Base-by-base conservation (phyloP, 2,888 invertebrate genomes). In the Microctonus brassicae region DNA sequence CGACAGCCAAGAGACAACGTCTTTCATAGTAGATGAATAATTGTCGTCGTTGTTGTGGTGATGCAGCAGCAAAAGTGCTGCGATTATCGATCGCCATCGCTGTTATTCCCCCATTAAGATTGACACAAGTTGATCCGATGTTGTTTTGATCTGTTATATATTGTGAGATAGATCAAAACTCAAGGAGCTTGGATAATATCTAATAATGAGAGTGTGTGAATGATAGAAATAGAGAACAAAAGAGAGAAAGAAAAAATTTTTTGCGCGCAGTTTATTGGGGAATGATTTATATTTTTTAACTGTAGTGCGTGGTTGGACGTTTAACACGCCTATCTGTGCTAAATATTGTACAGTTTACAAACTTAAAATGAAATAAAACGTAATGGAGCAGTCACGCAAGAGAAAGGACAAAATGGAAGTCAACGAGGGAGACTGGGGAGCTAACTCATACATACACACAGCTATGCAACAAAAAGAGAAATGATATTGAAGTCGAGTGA, bases 1-100 rank as follows among this genome's bases (percentile, higher is more conserved):
- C 92, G 69, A 90, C 91, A 82, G 90, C 92, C 75, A 94, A 94
- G 88, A 90, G 94, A 85, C 93, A 94, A 86, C 91, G 94, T 77
- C 91, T 94, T 81, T 93, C 93, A 91, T 94, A 94, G 92, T 91
- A 88, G 82, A 82, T 81, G 81, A 82, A 83, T 17, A 67, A 58
- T 66, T 39, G 42, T 58, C 58, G n/a, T 73, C 73, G n/a, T n/a
- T n/a, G n/a, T n/a, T n/a, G n/a, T n/a, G n/a, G 78, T 75, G 78
- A 73, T 73, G 79, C 79, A 80, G 79, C 82, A 81, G 78, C 79
- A 78, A 77, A 81, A 80, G 82, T 81, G 81, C 81, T 81, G 81
- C 78, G 78, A 79, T 78, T 76, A 80, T 77, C 76, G 76, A 80
- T 79, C 78, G 79, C 78, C 78, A 76, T 80, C 70, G 76, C 79